Conservation (phyloP, 1,140 invertebrate species). For the Belonocnema kinseyi region DNA sequence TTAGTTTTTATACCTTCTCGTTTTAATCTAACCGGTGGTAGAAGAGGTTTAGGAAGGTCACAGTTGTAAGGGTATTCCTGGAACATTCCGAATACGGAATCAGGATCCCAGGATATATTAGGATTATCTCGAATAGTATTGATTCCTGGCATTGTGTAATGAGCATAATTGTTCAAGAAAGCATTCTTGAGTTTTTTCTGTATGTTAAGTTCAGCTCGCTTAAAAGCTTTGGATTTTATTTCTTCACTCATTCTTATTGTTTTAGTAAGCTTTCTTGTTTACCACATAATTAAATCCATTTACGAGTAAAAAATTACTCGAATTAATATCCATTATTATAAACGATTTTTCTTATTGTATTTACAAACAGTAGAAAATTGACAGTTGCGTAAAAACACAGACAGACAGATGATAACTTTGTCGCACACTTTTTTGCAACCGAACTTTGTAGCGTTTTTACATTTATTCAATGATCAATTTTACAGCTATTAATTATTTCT, state of each 20-base stretch:
- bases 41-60: slow-evolving; percentile 68
- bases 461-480: too few species aligned
- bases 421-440: too few species aligned
- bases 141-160: slow-evolving; percentile 50
- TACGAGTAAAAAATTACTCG: too few species aligned
- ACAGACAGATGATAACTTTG: too few species aligned
- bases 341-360: too few species aligned
- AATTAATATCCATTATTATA: too few species aligned
- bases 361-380: too few species aligned
- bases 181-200: slow-evolving; percentile 41
- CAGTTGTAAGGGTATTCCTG: slow-evolving; percentile 63
- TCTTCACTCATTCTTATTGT: slow-evolving; percentile 12
- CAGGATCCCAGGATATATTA: slow-evolving; percentile 43
- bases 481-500: too few species aligned
- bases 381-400: too few species aligned
- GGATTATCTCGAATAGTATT: slow-evolving; percentile 51
- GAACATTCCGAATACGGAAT: slow-evolving; percentile 50
- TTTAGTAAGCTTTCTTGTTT: too few species aligned
- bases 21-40: slow-evolving; percentile 63
- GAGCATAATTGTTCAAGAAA: slow-evolving; percentile 39
- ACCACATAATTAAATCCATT: too few species aligned
- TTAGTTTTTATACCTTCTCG: slow-evolving; percentile 49
- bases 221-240: slow-evolving; percentile 33
- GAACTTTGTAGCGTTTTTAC: too few species aligned
- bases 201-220: slow-evolving; percentile 42